Conservation (phyloP, 2,888 invertebrate species). For the Amphimallon solstitiale region DNA sequence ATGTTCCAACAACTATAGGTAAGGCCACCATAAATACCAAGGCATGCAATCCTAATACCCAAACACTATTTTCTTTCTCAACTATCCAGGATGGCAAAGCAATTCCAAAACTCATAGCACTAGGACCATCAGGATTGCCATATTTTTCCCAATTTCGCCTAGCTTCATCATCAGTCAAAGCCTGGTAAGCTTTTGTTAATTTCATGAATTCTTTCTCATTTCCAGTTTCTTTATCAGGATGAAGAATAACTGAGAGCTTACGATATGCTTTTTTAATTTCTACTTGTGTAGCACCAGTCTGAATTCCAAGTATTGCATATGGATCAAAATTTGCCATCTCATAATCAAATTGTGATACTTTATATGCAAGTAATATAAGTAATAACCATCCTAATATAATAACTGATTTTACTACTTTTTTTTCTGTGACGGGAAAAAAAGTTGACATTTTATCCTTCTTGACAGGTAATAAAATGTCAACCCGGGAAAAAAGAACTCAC, state of each 20-base stretch:
- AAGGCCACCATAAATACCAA: slow-evolving; percentile 98
- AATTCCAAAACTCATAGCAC: slow-evolving; percentile 99
- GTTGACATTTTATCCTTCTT: too few relatives aligned
- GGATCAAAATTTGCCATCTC: slow-evolving; percentile 99
- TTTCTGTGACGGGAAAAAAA: too few relatives aligned
- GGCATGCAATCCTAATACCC: slow-evolving; percentile 95
- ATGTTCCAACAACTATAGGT: slow-evolving; percentile 91
- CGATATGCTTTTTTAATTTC: slow-evolving; percentile 97
- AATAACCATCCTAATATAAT: slow-evolving; percentile 86
- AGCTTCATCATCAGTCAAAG: slow-evolving; percentile 97
- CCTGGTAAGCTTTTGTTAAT: slow-evolving; percentile 92
- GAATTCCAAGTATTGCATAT: slow-evolving; percentile 92
- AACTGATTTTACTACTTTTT: slow-evolving; percentile 80
- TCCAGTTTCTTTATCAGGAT: slow-evolving; percentile 98
- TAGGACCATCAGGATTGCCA: slow-evolving; percentile 99
- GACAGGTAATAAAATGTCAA: too few relatives aligned
- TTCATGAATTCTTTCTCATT: slow-evolving; percentile 98
- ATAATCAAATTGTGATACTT: slow-evolving; percentile 96
- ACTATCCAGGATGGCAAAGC: slow-evolving; percentile 99
- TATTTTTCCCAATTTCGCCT: slow-evolving; percentile 98
- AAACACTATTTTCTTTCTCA: slow-evolving; percentile 98
- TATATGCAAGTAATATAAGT: slow-evolving; percentile 84
- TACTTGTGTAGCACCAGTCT: slow-evolving; percentile 83
- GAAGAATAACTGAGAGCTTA: slow-evolving; percentile 89
- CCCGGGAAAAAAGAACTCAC: too few relatives aligned